A percentile compares a stretch with the other conserved stretches of the same genome.
These are phyloP conservation scores for Hesperophylax magnus DNA, from an alignment of 1,140 invertebrate species.

Conservation along the genomic window DNA sequence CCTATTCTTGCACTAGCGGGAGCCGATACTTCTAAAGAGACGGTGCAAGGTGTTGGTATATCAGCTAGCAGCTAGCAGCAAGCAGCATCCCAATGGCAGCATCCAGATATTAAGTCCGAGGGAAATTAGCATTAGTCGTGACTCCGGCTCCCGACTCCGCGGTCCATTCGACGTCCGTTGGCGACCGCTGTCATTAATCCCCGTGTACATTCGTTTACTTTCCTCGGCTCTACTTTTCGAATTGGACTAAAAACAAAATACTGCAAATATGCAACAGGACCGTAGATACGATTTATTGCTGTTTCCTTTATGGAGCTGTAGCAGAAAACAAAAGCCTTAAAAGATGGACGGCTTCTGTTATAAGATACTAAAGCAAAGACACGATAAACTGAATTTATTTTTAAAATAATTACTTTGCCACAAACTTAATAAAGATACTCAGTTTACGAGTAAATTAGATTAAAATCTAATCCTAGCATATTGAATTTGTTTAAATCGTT, in stretches of 20 bases:
- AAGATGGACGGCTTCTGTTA: too few species aligned
- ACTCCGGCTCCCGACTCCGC: conserved; percentile 43
- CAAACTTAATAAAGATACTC: too few species aligned
- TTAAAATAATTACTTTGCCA: too few species aligned
- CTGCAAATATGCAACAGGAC: too few species aligned
- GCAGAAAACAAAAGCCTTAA: too few species aligned
- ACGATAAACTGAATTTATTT: too few species aligned
- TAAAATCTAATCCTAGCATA: too few species aligned
- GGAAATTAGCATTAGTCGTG: conserved; percentile 57
- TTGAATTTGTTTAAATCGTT: too few species aligned
- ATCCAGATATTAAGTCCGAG: conserved; percentile 48
- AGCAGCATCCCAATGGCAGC: background rate
- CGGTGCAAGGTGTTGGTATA: conserved; percentile 15
- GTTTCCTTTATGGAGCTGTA: too few species aligned
- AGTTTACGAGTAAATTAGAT: too few species aligned
- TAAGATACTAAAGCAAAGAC: too few species aligned
- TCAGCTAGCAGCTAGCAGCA: background rate
- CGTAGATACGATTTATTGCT: too few species aligned
- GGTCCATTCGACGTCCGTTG: conserved; percentile 28
- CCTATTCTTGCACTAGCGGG: background rate
- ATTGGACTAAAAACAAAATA: background rate
- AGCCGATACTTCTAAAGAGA: background rate
- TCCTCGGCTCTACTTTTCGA: background rate
- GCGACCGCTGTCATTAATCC: conserved; percentile 38
- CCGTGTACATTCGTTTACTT: conserved; percentile 31